Evolutionary conservation across 1,140 invertebrate species (phyloP), one percentile per base, ranked within the genome.

Genomic region (Bombyx mori): DNA sequence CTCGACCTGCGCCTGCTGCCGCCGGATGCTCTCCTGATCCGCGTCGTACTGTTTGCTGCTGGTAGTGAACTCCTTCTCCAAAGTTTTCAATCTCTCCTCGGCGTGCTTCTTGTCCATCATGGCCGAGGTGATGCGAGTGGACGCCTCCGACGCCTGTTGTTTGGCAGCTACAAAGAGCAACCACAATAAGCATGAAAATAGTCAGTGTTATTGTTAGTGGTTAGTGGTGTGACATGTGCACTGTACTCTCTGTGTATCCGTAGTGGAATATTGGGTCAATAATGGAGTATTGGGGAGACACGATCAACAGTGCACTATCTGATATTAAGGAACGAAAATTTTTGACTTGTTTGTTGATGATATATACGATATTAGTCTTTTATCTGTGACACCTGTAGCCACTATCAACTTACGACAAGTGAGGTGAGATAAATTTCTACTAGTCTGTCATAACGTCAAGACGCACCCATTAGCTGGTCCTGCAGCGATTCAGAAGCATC

Each of bases 401-500:
- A 35, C 4, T 5, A 35, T 35, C 2, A 35, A 1, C 26, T 35
- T 35, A 35, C 26, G 26, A 35, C 26, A 35, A 35, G 26, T 35
- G 4, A 35, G 4, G 26, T 35, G 26, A 35, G 26, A 35, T 3
- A 5, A 35, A 2, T 35, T 35, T 35, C 26, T 35, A 35, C 26
- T 3, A 5, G n/a, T n/a, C 7, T 50, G 6, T 22, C 1, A 50
- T 50, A 12, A 18, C 48, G 26, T 3, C 26, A 50, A 6, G 4
- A 50, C 65, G 26, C 78, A 94, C 94, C 91, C 69, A 97, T 97
- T 1, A 98, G 87, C 76, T 98, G 96, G 65, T 98, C 95, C 77
- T 96, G 94, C 18, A 98, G 87, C 6, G 96, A 96, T 10, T 96
- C 96, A n/a, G 94, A 93, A 58, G 92, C 93, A 35, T 92, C 91